Evolutionary conservation across 92 coral and sea anemone genomes (phyloP).

Genomic region (Phymanthus crucifer): DNA sequence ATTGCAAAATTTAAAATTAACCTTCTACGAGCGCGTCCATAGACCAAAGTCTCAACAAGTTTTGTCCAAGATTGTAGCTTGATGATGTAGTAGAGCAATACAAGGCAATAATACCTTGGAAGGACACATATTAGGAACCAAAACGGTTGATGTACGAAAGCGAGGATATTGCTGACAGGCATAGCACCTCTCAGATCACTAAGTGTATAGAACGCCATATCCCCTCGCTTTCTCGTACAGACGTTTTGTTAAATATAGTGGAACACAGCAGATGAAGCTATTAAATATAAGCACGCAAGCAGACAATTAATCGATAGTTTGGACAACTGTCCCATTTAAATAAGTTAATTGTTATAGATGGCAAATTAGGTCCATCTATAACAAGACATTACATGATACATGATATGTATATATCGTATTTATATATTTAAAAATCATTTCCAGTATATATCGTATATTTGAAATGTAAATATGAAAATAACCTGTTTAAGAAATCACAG

Average conservation of each 20-base stretch:
- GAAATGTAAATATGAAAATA: constrained; percentile 4
- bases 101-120: background rate
- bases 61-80: no score
- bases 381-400: constrained; percentile 12
- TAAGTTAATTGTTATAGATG: constrained; percentile 4
- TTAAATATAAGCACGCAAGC: constrained; percentile 18
- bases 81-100: background rate
- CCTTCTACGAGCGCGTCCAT: no score
- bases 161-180: background rate
- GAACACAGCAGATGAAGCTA: constrained; percentile 19
- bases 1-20: no score
- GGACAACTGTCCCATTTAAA: constrained; percentile 23
- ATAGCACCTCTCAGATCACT: background rate
- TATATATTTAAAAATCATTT: constrained; percentile 1
- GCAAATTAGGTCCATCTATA: constrained; percentile 1
- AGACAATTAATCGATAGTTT: constrained; percentile 20
- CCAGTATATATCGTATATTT: constrained; percentile 4
- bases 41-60: no score
- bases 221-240: background rate
- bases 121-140: background rate
- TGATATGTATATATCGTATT: constrained; percentile 12
- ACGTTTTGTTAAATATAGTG: background rate
- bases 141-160: background rate
- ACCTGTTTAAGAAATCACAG: background rate
- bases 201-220: background rate